Conservation (phyloP, 2,113 vertebrate genomes). For the Aix galericulata region DNA sequence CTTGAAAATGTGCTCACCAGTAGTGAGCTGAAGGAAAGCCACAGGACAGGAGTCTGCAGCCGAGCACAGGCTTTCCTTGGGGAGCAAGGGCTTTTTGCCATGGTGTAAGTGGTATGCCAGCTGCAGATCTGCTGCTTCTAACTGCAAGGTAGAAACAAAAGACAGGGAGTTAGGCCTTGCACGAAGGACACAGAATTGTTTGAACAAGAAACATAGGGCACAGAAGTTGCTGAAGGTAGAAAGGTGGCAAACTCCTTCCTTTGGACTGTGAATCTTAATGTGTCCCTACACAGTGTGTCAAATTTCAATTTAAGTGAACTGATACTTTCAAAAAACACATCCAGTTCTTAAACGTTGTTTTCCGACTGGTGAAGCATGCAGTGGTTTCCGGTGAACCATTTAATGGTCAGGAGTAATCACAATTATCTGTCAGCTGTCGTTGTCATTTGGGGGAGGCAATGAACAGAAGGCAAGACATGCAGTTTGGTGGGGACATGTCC, state of each 20-base stretch:
- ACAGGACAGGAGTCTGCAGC: fast-evolving
- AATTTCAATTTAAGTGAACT: neutral
- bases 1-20: neutral
- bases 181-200: neutral
- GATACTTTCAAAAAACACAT: neutral
- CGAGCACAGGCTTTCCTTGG: neutral
- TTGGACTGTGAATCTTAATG: neutral
- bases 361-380: neutral
- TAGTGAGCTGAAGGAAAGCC: neutral
- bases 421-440: neutral
- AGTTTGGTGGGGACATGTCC: neutral
- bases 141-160: neutral
- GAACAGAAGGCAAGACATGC: neutral
- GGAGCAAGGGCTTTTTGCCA: neutral
- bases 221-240: neutral
- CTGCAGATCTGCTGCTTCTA: neutral
- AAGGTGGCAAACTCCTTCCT: neutral
- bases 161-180: neutral
- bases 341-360: neutral
- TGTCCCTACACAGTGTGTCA: neutral
- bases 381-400: neutral
- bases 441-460: neutral
- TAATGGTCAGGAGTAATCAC: neutral
- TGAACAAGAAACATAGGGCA: fast-evolving
- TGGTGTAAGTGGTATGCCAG: neutral